Conservation (phyloP, 2,113 vertebrate genomes). For the Solenodon paradoxus region DNA sequence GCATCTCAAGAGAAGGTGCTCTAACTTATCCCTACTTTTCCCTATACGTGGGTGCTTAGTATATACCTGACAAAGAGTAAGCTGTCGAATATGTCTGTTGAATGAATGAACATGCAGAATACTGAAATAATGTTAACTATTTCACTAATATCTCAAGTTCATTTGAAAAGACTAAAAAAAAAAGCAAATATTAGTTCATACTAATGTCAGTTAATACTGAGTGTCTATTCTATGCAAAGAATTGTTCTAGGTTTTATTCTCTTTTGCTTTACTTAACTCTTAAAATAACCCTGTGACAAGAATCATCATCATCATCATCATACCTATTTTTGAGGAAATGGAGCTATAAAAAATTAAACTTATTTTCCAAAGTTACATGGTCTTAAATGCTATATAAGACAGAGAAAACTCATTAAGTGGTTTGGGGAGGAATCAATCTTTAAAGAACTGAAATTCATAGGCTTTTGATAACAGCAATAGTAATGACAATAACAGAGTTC, state of each 20-base stretch:
- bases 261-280: neutral
- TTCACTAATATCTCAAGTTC: conserved; percentile 21
- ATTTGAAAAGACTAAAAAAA: conserved; percentile 31
- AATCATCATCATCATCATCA: neutral
- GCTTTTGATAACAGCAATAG: neutral
- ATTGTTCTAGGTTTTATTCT: neutral
- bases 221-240: neutral
- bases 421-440: neutral
- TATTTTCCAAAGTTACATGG: neutral
- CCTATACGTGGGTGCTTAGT: neutral
- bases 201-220: neutral
- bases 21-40: neutral
- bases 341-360: conserved; percentile 1
- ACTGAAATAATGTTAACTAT: conserved; percentile 9
- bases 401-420: neutral
- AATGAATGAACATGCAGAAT: conserved; percentile 7
- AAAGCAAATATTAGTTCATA: conserved; percentile 1
- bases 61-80: neutral
- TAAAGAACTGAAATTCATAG: conserved; percentile 34
- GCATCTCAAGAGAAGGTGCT: neutral
- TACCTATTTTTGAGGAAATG: neutral
- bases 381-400: neutral
- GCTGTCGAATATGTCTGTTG: neutral
- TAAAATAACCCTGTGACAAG: neutral
- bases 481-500: neutral